phyloP scores from a whole-genome alignment of 1,140 invertebrate genomes.

The Penaeus chinensis region DNA sequence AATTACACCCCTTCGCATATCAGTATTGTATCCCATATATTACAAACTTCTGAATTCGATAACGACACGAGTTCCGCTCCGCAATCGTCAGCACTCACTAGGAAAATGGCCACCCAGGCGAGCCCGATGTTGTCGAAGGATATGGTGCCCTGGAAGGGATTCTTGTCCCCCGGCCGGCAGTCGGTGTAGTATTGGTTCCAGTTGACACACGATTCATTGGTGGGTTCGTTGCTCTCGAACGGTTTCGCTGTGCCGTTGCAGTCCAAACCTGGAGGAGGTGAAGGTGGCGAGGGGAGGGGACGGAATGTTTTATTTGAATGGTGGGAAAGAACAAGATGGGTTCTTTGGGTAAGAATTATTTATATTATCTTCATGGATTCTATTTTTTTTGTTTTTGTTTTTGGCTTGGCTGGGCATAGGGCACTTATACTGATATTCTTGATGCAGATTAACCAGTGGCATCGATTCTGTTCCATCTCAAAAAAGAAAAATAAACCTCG shows the following conservation, averaged over 20 bases:
- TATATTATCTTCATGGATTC: no score
- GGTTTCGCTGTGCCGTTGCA: constrained; percentile 73
- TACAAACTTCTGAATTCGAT: not conserved
- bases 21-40: not conserved
- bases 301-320: no score
- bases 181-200: constrained; percentile 99
- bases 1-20: no score
- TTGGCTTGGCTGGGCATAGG: no score
- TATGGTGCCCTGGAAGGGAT: constrained; percentile 99
- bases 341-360: no score
- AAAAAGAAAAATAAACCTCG: not conserved
- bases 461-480: no score
- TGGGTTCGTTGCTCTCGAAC: constrained; percentile 64
- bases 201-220: constrained; percentile 82
- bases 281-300: not conserved
- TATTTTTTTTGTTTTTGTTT: no score
- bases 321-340: no score
- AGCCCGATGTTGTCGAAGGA: constrained; percentile 99
- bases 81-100: constrained; percentile 78
- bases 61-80: no score
- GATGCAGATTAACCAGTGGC: no score
- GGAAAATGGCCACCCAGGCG: constrained; percentile 99
- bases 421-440: no score
- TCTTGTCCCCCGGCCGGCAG: constrained; percentile 90
- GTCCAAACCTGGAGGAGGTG: constrained; percentile 69